Evolutionary conservation across 2,888 invertebrate species (phyloP), one percentile per base, ranked within the genome.

Genomic region (Rhabditoides inermis): DNA sequence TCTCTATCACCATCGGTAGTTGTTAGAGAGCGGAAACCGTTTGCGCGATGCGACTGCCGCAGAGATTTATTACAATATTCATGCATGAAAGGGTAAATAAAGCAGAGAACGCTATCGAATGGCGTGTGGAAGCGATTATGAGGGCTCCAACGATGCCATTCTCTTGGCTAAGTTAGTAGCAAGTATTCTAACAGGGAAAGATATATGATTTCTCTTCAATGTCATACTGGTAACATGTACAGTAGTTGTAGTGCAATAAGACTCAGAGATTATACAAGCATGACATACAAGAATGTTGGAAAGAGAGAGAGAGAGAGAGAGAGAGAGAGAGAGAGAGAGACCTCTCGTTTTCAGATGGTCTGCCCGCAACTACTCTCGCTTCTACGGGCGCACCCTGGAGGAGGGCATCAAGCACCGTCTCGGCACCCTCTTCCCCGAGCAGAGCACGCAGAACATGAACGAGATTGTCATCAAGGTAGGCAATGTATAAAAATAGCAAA

Each of bases 301-400:
- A n/a, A n/a, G n/a, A n/a, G n/a, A n/a, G n/a, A n/a, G 35, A 45
- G 18, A 45, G 35, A 35, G 35, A 18, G 12, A 44, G 18, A 27
- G 39, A 39, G 39, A 39, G n/a, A n/a, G n/a, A n/a, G n/a, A n/a
- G n/a, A n/a, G n/a, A n/a, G n/a, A n/a, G n/a, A n/a, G n/a, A n/a
- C 4, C 3, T 20, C 2, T 20, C 4, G 20, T 30, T 28, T 78
- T 81, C 60, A 85, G 85, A 58, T 92, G 91, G 91, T 80, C 81
- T 7, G 87, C 90, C 0, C 79, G 82, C 35, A 90, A 88, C 78
- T 88, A 91, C 77, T 81, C 86, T 0, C 81, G 85, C 74, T 90
- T 91, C 79, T 87, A 86, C 84, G 88, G 87, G 2, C 84, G 83
- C 75, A 87, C 85, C 46, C 83, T 90, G 18, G 82, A 82, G 3